These are phyloP conservation scores for Danaus chrysippus DNA, from an alignment of 2,888 invertebrate genomes.

Conservation along the genomic window DNA sequence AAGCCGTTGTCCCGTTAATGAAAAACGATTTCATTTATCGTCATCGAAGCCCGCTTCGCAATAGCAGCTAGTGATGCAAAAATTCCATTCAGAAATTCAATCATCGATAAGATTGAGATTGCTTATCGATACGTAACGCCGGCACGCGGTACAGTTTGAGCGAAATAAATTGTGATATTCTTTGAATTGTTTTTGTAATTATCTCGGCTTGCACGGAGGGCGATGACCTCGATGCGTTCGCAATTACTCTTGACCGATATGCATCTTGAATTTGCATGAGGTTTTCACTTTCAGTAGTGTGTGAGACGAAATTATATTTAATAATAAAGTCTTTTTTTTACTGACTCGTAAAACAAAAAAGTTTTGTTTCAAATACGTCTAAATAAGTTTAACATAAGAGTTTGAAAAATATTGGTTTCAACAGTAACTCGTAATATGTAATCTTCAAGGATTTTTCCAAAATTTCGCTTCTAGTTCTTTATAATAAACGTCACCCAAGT, in stretches of 20 bases:
- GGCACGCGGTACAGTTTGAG: neutral
- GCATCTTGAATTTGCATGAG: constrained; percentile 27
- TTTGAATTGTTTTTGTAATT: constrained; percentile 21
- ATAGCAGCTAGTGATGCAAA: constrained; percentile 47
- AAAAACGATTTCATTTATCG: constrained; percentile 66
- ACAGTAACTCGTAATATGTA: neutral
- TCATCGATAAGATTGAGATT: constrained; percentile 37
- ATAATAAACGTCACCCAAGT: too few species aligned
- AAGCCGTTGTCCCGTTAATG: constrained; percentile 71
- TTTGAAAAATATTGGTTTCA: neutral
- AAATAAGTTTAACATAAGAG: too few species aligned
- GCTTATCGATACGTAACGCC: constrained; percentile 12
- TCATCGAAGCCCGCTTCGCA: constrained; percentile 49
- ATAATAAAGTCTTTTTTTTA: too few species aligned
- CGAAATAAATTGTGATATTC: neutral
- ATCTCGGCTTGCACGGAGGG: constrained; percentile 17
- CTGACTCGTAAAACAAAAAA: neutral
- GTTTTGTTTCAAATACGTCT: constrained; percentile 19
- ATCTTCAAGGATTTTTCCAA: neutral
- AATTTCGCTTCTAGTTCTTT: neutral
- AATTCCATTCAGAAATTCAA: constrained; percentile 55
- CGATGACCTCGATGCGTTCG: constrained; percentile 20
- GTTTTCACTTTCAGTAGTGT: constrained; percentile 23
- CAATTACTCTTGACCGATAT: constrained; percentile 17
- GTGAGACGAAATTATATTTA: neutral